phyloP scores from a whole-genome alignment of 2,797 vertebrate species.

The Octomys mimax region DNA sequence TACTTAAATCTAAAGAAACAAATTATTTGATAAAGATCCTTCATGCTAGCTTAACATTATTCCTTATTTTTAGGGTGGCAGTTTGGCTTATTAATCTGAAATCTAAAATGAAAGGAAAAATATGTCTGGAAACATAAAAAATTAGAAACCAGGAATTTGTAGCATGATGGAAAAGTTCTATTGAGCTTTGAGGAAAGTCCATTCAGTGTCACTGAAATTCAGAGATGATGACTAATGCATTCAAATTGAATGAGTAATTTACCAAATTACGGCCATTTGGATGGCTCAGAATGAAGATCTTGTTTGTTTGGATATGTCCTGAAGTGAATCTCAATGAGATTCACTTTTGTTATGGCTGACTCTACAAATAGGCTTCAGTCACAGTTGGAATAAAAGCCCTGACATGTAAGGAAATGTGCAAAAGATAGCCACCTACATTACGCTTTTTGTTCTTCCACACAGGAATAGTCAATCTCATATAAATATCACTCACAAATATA shows the following conservation, averaged over 20 bases:
- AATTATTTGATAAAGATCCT: conserved; percentile 77
- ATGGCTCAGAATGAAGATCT: conserved; percentile 80
- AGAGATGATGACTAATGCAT: conserved; percentile 75
- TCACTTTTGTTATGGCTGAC: conserved; percentile 78
- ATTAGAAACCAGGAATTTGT: conserved; percentile 68
- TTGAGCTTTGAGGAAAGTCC: conserved; percentile 70
- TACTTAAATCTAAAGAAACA: conserved; percentile 79
- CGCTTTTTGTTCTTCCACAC: conserved; percentile 56
- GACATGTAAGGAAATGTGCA: conserved; percentile 77
- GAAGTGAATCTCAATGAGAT: conserved; percentile 79
- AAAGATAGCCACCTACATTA: conserved; percentile 64
- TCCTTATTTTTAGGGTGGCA: conserved; percentile 73
- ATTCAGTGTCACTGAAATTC: conserved; percentile 79
- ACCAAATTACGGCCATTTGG: conserved; percentile 81
- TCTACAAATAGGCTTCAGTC: conserved; percentile 82
- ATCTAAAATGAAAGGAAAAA: conserved; percentile 70
- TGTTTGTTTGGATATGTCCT: conserved; percentile 79
- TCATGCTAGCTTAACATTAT: conserved; percentile 78
- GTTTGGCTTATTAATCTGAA: conserved; percentile 72
- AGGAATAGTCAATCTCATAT: conserved; percentile 29
- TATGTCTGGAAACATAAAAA: neutral
- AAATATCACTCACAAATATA: conserved; percentile 57
- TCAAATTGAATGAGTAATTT: conserved; percentile 80
- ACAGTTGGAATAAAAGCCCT: conserved; percentile 76
- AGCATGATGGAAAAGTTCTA: conserved; percentile 64